Conservation (phyloP, 2,888 invertebrate species). For the Ischnura elegans region DNA sequence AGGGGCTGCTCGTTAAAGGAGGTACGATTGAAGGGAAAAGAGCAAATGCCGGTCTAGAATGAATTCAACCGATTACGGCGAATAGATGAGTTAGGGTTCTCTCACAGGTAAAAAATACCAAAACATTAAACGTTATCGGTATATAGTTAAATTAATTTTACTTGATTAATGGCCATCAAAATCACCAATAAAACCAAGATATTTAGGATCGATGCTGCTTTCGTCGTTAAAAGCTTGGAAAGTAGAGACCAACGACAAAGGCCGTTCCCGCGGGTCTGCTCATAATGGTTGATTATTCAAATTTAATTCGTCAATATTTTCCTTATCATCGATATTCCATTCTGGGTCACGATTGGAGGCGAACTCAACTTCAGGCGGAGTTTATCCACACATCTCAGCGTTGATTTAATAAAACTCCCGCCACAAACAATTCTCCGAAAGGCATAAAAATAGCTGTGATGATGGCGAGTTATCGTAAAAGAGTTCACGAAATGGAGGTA, state of each 20-base stretch:
- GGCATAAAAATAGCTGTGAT: neutral
- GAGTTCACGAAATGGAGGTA: too few species aligned
- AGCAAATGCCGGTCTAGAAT: too few species aligned
- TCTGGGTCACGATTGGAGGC: neutral
- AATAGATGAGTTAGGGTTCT: too few species aligned
- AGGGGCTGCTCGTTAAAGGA: too few species aligned
- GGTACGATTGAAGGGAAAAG: too few species aligned
- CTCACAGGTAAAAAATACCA: too few species aligned
- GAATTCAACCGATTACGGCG: too few species aligned
- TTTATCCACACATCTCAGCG: neutral
- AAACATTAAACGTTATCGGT: too few species aligned
- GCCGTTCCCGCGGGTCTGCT: neutral
- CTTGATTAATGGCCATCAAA: neutral
- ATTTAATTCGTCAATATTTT: neutral
- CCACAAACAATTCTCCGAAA: neutral
- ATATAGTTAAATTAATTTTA: too few species aligned
- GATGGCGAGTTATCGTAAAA: neutral
- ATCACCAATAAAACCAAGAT: neutral
- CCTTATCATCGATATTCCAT: neutral
- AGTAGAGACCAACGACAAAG: neutral
- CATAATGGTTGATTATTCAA: neutral
- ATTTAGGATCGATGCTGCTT: neutral
- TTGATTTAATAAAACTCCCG: neutral
- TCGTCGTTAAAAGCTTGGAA: neutral
- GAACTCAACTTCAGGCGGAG: neutral